Percentiles rank a stretch among this genome's conserved stretches.
Evolutionary conservation across 53 echinoderm and acorn worm genomes (phyloP).

Genomic region (Antedon mediterranea): DNA sequence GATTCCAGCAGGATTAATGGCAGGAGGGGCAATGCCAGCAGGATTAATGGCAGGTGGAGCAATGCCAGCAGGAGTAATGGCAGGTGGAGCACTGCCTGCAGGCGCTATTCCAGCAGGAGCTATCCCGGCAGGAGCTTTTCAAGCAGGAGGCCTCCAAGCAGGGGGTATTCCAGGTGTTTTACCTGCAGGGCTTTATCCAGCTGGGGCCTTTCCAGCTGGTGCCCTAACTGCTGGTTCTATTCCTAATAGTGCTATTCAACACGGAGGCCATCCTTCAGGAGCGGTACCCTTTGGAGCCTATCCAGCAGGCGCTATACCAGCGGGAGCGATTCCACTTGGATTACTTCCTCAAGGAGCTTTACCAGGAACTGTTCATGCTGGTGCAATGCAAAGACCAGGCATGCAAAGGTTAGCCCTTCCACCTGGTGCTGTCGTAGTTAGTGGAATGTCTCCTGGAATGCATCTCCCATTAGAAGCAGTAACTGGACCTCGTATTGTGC

Average conservation of each 20-base stretch:
- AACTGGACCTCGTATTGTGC: background rate
- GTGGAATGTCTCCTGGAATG: background rate
- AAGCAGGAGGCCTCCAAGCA: slow-evolving; percentile 8
- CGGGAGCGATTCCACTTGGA: background rate
- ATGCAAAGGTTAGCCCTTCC: slow-evolving; percentile 1
- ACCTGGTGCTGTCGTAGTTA: slow-evolving; percentile 11
- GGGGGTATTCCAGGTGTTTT: background rate
- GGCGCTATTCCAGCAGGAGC: slow-evolving; percentile 8
- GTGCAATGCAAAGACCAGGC: background rate
- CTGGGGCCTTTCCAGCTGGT: slow-evolving; percentile 5
- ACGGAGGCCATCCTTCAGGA: background rate
- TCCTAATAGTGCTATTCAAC: slow-evolving; percentile 11
- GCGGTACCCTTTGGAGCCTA: slow-evolving; percentile 7
- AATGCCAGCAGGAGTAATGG: background rate
- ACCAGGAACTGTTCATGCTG: slow-evolving; percentile 10
- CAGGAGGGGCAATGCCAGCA: background rate
- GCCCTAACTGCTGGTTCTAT: slow-evolving; percentile 19
- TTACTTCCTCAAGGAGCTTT: slow-evolving; percentile 13
- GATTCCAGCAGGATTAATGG: slow-evolving; percentile 1
- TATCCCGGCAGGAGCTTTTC: slow-evolving; percentile 3
- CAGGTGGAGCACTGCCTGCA: slow-evolving; percentile 16
- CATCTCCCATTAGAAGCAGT: background rate
- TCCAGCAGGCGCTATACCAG: slow-evolving; percentile 4
- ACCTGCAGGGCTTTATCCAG: slow-evolving; percentile 8
- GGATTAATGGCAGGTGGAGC: background rate